Evolutionary conservation across 2,797 vertebrate species (phyloP).

Genomic region (Lagodon rhomboides): DNA sequence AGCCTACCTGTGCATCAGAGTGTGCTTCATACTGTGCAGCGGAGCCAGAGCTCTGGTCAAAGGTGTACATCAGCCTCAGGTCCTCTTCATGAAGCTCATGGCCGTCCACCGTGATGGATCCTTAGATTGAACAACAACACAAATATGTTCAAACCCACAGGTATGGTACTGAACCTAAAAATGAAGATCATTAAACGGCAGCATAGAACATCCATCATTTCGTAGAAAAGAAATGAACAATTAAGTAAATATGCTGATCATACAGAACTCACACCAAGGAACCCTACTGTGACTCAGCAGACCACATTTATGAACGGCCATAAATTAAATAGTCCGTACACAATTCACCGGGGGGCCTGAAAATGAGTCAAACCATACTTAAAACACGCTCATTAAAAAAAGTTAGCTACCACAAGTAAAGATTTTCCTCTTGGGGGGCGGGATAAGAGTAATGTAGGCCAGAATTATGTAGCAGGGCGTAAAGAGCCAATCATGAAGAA

Average conservation of each 20-base stretch:
- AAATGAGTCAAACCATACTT: conserved; percentile 22
- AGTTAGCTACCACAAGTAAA: background rate
- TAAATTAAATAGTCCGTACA: conserved; percentile 11
- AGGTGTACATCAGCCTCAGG: conserved; percentile 93
- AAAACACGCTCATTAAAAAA: conserved; percentile 19
- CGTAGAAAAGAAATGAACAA: accelerated
- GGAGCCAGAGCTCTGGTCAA: conserved; percentile 87
- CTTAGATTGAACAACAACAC: conserved; percentile 73
- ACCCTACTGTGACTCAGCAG: background rate
- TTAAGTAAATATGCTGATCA: background rate
- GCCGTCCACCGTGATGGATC: conserved; percentile 91
- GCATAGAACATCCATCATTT: background rate
- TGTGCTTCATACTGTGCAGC: conserved; percentile 94
- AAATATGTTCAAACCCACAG: background rate
- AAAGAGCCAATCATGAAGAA: background rate
- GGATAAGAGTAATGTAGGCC: conserved; percentile 1
- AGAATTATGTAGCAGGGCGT: background rate
- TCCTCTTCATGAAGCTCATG: conserved; percentile 94
- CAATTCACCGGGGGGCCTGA: background rate
- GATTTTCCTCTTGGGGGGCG: background rate
- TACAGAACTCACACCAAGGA: conserved; percentile 5
- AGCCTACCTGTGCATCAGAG: conserved; percentile 93
- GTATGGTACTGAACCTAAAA: background rate
- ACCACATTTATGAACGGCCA: background rate
- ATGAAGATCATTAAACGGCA: background rate